Evolutionary conservation across 1,140 invertebrate species (phyloP), one percentile per base, ranked within the genome.

Genomic region (Augochlora pura): DNA sequence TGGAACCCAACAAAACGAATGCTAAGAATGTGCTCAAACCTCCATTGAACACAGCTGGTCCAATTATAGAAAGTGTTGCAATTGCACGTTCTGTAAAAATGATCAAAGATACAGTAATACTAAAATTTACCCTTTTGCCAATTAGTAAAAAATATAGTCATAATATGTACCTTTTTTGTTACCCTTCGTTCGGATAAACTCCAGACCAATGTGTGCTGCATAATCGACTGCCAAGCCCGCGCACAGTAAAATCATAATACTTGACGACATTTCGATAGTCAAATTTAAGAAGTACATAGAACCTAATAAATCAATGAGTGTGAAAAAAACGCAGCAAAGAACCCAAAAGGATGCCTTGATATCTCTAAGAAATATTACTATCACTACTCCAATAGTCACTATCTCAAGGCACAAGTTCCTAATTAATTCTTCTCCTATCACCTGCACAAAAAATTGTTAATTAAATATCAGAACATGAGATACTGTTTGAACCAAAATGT

Each of bases 201-300:
- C 93, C 73, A 95, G 89, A 59, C 93, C 94, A 32, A 95, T 91
- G 82, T 95, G 94, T 7, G 94, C 94, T 0, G 94, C 93, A 80
- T 95, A 95, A 88, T 95, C 94, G 6, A 95, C 94, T 64, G 94
- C 93, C 27, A 95, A 84, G 52, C 94, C 94, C 62, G 94, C 89
- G 52, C 91, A 91, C 57, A 91, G 73, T 64, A 92, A 71, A 39
- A 95, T 88, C 54, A 94, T 92, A 65, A 95, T 94, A 65, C 93
- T 94, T n/a, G 94, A 93, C 1, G 94, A 94, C 38, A 94, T 95
- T 81, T 95, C 94, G 67, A 95, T 92, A 12, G 94, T 94, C 25
- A 95, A 85, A 71, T 93, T 94, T 88, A 94, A 91, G 70, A 94
- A 93, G 82, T 95, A 90, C 92, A 95, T 93, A 6, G 92, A 91